phyloP scores from a whole-genome alignment of 2,113 vertebrate species.

The Gorsachius goisagi region DNA sequence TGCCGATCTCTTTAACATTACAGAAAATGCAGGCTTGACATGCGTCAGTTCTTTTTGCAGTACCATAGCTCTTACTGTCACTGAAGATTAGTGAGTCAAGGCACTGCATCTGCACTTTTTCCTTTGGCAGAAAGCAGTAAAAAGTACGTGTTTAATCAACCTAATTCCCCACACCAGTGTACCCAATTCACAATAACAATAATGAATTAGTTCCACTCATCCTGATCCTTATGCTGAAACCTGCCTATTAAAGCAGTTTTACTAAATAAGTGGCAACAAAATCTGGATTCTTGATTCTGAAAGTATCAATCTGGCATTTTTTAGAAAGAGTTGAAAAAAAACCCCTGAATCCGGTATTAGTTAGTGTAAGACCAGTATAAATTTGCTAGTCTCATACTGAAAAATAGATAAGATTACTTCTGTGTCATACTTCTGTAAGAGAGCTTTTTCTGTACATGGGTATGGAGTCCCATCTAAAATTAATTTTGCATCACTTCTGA shows the following conservation, averaged over 20 bases:
- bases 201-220: neutral
- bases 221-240: neutral
- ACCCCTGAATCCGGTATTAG: neutral
- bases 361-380: neutral
- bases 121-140: neutral
- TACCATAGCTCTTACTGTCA: fast-evolving
- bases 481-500: neutral
- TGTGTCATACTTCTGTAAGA: neutral
- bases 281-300: neutral
- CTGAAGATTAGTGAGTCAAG: neutral
- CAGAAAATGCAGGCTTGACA: neutral
- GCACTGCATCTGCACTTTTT: neutral
- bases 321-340: neutral
- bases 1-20: neutral
- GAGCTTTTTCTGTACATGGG: neutral
- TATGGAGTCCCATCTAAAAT: neutral
- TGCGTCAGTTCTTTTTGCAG: neutral
- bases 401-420: neutral
- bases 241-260: neutral
- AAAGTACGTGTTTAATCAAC: neutral
- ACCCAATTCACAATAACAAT: neutral
- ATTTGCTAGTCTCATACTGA: neutral
- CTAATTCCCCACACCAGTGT: neutral
- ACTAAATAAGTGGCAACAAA: neutral
- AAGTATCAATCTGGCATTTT: neutral